Conservation (phyloP, 1,140 invertebrate species). For the Drosophila mojavensis region DNA sequence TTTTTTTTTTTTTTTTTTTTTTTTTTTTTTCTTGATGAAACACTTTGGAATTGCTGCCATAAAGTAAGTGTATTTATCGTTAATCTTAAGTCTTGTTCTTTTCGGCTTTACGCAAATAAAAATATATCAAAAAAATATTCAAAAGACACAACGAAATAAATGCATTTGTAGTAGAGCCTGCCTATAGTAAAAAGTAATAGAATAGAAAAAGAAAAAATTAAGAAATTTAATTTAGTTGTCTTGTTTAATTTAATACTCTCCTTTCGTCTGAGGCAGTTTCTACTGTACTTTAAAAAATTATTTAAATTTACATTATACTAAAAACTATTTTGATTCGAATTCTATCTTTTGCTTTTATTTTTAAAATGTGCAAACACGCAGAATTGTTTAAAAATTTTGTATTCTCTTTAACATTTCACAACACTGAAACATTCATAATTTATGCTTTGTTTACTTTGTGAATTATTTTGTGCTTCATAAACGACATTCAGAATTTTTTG, state of each 20-base stretch:
- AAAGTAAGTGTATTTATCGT: conserved; percentile 66
- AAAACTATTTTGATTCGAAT: conserved; percentile 1
- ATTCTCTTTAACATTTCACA: conserved; percentile 33
- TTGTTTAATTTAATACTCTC: too few species aligned
- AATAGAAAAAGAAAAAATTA: neutral
- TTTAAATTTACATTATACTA: neutral
- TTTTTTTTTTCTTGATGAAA: conserved; percentile 49
- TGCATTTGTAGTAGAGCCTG: conserved; percentile 34
- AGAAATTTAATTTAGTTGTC: neutral
- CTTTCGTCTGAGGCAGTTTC: too few species aligned
- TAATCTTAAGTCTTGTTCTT: conserved; percentile 29
- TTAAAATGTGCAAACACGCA: conserved; percentile 54
- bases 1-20: conserved; percentile 46
- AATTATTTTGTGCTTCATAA: conserved; percentile 14
- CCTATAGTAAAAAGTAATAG: neutral
- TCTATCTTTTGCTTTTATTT: neutral
- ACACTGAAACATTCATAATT: conserved; percentile 19
- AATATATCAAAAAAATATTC: conserved; percentile 13
- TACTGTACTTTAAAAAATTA: too few species aligned
- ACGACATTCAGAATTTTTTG: conserved; percentile 31
- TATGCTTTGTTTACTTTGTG: neutral
- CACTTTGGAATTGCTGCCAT: conserved; percentile 69
- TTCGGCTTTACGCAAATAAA: conserved; percentile 24
- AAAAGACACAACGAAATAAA: conserved; percentile 60
- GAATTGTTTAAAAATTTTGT: conserved; percentile 36